These are phyloP conservation scores for Uria lomvia DNA, from an alignment of 2,113 vertebrate species.

Conservation along the genomic window DNA sequence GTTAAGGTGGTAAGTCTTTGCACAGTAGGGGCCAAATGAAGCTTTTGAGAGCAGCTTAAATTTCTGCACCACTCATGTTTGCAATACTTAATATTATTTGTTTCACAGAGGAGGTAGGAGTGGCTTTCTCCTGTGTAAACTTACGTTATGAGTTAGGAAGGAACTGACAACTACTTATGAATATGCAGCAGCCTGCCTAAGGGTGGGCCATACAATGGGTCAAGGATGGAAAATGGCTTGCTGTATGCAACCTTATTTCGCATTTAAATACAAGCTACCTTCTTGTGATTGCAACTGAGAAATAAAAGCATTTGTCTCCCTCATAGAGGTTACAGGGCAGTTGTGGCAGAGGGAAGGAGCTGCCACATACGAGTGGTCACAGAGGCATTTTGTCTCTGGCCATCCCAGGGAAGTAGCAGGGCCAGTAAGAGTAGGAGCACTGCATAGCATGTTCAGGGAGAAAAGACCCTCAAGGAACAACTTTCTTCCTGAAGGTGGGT, in stretches of 20 bases:
- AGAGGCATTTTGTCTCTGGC: background rate
- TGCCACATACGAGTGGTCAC: background rate
- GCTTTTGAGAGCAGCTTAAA: background rate
- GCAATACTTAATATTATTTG: background rate
- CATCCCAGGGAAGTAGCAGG: background rate
- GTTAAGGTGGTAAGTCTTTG: background rate
- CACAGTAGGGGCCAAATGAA: background rate
- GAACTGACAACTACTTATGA: background rate
- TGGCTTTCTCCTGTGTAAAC: background rate
- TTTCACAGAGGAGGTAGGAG: background rate
- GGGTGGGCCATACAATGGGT: background rate
- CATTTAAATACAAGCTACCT: background rate
- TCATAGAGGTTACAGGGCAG: fast-evolving
- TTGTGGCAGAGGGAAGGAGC: background rate
- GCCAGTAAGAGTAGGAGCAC: background rate
- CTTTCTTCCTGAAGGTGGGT: background rate
- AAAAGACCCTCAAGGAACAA: background rate
- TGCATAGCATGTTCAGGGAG: background rate
- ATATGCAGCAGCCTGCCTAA: background rate
- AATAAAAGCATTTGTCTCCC: background rate
- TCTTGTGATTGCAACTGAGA: background rate
- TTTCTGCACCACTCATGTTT: background rate
- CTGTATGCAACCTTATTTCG: background rate
- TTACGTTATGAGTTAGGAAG: background rate
- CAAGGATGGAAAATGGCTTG: background rate